Base-by-base conservation (phyloP, 2,797 vertebrate species). In the Spea hammondii region DNA sequence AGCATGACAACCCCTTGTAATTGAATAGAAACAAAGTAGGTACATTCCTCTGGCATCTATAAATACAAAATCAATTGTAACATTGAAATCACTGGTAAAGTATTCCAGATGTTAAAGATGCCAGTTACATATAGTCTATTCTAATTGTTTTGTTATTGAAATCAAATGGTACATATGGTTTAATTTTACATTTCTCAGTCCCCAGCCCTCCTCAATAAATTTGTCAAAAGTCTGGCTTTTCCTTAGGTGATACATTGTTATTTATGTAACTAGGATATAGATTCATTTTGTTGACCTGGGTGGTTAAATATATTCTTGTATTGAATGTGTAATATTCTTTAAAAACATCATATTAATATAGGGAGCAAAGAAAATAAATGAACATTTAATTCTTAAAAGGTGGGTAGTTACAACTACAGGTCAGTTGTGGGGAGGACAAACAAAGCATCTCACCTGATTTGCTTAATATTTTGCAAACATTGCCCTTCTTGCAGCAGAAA, bases 1-100 rank as follows among this genome's bases (percentile, higher is more conserved):
- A 44, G 6, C 14, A 32, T n/a, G 55, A 9, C 8, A 17, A 17
- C 59, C 59, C 0, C 51, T 14, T 17, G 1, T 17, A 62, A 17
- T 32, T 62, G 59, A 14, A 62, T 62, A 14, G 59, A 32, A 62
- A 62, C 59, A 62, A 62, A 62, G 59, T 62, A 62, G 59, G 59
- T 62, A 62, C 32, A 62, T 62, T 62, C 59, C 14, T 17, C 9
- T 9, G 14, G 59, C 59, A 32, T 17, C 14, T 12, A 62, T 62
- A 62, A 17, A 62, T 17, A 32, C 59, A 62, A n/a, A 62, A 62
- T 17, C n/a, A 17, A 17, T 17, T 62, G n/a, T 5, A 32, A 62
- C n/a, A 62, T 32, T 17, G 59, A 62, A 32, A 17, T 62, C 9
- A 6, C 5, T 62, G 59, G n/a, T 32, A 62, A 62, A 62, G 6